Evolutionary conservation across 2,113 vertebrate species (phyloP).

Genomic region (Aix galericulata): DNA sequence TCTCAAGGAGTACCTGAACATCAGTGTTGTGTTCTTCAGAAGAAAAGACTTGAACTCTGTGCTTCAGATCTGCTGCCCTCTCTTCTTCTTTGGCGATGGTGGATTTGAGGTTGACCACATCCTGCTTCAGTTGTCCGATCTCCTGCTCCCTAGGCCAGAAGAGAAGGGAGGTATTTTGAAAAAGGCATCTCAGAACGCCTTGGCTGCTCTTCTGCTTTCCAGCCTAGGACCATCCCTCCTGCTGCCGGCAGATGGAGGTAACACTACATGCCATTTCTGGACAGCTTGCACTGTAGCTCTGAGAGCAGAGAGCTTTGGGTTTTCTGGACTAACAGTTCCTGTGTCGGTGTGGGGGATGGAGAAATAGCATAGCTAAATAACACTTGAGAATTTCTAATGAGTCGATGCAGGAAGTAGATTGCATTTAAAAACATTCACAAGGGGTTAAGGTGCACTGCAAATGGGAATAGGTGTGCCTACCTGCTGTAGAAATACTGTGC

Average conservation of each 20-base stretch:
- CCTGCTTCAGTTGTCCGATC: conserved; percentile 74
- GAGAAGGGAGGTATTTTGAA: neutral
- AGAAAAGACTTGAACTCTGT: conserved; percentile 80
- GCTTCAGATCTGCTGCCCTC: conserved; percentile 77
- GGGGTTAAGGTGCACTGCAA: neutral
- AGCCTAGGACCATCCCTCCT: neutral
- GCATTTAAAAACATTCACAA: neutral
- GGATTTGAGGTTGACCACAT: conserved; percentile 72
- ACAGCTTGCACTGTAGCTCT: neutral
- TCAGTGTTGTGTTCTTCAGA: conserved; percentile 74
- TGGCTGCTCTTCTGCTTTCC: rapidly evolving
- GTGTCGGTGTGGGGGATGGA: neutral
- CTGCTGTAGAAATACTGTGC: neutral
- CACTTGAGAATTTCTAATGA: neutral
- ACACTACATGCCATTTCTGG: neutral
- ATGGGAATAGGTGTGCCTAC: neutral
- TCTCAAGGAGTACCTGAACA: conserved; percentile 76
- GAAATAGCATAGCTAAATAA: neutral
- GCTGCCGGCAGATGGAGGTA: conserved; percentile 44
- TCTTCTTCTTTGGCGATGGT: conserved; percentile 80
- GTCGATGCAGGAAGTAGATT: neutral
- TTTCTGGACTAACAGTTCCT: neutral
- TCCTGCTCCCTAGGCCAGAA: conserved; percentile 79
- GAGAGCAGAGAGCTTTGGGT: neutral
- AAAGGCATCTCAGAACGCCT: neutral